A percentile compares a stretch with the other conserved stretches of the same genome.
Conservation (phyloP, 2,888 invertebrate genomes). For the Rhyacophila evoluta region DNA sequence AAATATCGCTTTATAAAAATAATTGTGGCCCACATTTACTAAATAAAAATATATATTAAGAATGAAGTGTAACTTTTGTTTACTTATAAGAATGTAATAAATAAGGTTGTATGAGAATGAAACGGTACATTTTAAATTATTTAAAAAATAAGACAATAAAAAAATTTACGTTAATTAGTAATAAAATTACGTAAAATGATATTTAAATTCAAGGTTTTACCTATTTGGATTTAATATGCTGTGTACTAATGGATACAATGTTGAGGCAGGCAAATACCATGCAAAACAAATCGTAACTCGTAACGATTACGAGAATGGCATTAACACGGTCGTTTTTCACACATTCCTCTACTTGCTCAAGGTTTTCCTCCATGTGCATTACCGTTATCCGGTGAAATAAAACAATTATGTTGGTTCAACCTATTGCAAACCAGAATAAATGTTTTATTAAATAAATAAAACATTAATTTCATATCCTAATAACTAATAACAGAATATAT, state of each 20-base stretch:
- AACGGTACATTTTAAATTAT: too few relatives aligned
- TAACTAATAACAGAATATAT: too few relatives aligned
- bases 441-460: too few relatives aligned
- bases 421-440: background rate
- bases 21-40: too few relatives aligned
- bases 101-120: too few relatives aligned
- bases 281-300: background rate
- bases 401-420: background rate
- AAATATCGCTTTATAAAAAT: too few relatives aligned
- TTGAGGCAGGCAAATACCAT: background rate
- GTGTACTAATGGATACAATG: background rate
- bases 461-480: too few relatives aligned
- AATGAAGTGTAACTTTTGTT: too few relatives aligned
- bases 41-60: too few relatives aligned
- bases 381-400: background rate
- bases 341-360: background rate
- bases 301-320: background rate
- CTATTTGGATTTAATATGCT: background rate
- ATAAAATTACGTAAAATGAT: background rate
- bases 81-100: too few relatives aligned
- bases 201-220: background rate
- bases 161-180: too few relatives aligned
- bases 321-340: background rate
- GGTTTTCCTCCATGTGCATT: background rate
- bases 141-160: too few relatives aligned